A percentile compares a stretch with the other conserved stretches of the same genome.
These are phyloP conservation scores for Drosophila leonis DNA, from an alignment of 2,888 invertebrate species.

Conservation along the genomic window DNA sequence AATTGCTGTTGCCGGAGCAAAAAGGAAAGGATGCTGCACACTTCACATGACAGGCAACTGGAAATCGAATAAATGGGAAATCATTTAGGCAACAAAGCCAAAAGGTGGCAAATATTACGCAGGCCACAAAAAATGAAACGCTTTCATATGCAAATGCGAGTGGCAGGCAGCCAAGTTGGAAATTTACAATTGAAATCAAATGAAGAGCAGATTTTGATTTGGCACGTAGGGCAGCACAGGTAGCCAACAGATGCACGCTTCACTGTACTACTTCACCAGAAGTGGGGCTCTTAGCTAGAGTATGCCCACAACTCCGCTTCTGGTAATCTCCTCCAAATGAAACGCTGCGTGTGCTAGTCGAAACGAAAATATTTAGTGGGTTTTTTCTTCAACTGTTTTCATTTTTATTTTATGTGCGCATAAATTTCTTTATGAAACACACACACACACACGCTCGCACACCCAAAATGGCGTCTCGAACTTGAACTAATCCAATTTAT, in stretches of 20 bases:
- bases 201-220: conserved; percentile 79
- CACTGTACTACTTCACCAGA: conserved; percentile 41
- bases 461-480: conserved; percentile 81
- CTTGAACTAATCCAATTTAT: conserved; percentile 85
- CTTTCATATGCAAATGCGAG: conserved; percentile 81
- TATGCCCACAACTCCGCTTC: neutral
- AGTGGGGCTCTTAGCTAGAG: conserved; percentile 59
- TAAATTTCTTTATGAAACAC: conserved; percentile 45
- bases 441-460: conserved; percentile 18
- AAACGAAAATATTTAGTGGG: conserved; percentile 56
- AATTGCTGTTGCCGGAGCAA: conserved; percentile 56
- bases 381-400: conserved; percentile 55
- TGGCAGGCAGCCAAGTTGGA: conserved; percentile 28
- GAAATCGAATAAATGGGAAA: conserved; percentile 62
- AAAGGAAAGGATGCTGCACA: conserved; percentile 59
- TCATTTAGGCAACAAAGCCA: conserved; percentile 68
- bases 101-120: conserved; percentile 77
- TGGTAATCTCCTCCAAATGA: conserved; percentile 74
- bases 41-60: conserved; percentile 63
- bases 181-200: conserved; percentile 49
- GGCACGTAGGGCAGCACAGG: conserved; percentile 65
- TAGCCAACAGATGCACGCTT: conserved; percentile 33
- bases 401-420: conserved; percentile 53
- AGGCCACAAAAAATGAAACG: conserved; percentile 53
- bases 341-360: conserved; percentile 60